Base-by-base conservation (phyloP, 1,140 invertebrate species). In the Brachionus calyciflorus region DNA sequence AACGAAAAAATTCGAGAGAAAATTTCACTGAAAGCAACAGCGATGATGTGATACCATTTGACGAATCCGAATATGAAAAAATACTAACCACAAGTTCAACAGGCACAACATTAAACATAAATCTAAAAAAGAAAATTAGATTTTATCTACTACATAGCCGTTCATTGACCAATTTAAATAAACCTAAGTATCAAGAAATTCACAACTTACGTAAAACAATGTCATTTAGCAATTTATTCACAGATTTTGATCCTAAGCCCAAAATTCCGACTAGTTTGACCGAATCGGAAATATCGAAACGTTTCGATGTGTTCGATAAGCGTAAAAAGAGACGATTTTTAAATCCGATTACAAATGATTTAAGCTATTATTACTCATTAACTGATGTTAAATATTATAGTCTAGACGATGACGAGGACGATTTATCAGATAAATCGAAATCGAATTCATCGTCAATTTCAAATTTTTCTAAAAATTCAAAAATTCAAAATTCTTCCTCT, bases 21-120 rank as follows among this genome's bases (percentile, higher is more conserved):
- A n/a, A n/a, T n/a, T n/a, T n/a, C n/a, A 24, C 12, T 10, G 17
- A 9, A 9, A 14, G 33, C 2, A 24, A 55, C 28, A 55, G 65
- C 46, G 57, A 68, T 68, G 78, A 78, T 53, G 57, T 78, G 19
- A 77, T 78, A 37, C 78, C 78, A 9, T 78, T 78, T 57, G 30
- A 57, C 24, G 78, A 78, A 41, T 44, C 69, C n/a, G 78, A 78
- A 48, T 78, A 78, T 46, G 76, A 78, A 41, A 78, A 78, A 69
- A 77, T 78, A n/a, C 24, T 26, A 26, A 65, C n/a, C n/a, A n/a
- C 60, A 21, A 65, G 40, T 19, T 65, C 60, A 0, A 65, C 60
- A 17, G 55, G 28, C 1, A 60, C 55, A 10, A 60, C 55, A 5
- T 30, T 60, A n/a, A 37, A 60, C 19, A 60, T 21, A 2, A 60